Evolutionary conservation across 2,113 vertebrate genomes (phyloP).

Genomic region (Gymnogyps californianus): DNA sequence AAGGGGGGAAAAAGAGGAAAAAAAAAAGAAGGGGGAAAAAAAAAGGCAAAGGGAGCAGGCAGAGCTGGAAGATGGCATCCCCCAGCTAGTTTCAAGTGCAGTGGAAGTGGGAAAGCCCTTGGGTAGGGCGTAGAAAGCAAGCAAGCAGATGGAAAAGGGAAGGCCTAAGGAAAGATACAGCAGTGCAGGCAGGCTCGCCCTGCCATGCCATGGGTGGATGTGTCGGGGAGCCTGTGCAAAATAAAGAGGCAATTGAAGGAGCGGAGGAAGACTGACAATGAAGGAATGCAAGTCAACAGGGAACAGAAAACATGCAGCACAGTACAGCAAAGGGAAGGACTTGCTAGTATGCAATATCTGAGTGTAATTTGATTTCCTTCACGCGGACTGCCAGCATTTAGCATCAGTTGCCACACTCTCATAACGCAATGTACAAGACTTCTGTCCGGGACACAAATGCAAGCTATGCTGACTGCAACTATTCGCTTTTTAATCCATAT

Average conservation of each 20-base stretch:
- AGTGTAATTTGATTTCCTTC: neutral
- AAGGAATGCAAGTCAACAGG: neutral
- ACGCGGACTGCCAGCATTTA: accelerated
- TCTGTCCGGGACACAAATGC: neutral
- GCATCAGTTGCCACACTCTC: neutral
- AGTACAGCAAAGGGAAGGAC: neutral
- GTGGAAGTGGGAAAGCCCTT: neutral
- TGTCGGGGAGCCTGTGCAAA: neutral
- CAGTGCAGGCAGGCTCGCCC: neutral
- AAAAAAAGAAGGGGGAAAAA: accelerated
- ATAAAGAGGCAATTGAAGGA: neutral
- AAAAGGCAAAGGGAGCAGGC: neutral
- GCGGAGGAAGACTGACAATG: neutral
- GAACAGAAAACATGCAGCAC: neutral
- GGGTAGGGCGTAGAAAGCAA: neutral
- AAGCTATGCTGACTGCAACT: neutral
- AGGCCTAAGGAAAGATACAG: neutral
- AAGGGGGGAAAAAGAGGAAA: accelerated
- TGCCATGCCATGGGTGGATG: neutral
- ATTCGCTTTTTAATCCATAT: accelerated
- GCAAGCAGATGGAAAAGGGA: neutral
- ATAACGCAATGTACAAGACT: accelerated
- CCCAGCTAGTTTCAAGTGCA: neutral
- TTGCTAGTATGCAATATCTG: neutral
- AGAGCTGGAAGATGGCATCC: neutral